These are phyloP conservation scores for Ornithoptera alexandrae DNA, from an alignment of 2,888 invertebrate species.

Conservation along the genomic window DNA sequence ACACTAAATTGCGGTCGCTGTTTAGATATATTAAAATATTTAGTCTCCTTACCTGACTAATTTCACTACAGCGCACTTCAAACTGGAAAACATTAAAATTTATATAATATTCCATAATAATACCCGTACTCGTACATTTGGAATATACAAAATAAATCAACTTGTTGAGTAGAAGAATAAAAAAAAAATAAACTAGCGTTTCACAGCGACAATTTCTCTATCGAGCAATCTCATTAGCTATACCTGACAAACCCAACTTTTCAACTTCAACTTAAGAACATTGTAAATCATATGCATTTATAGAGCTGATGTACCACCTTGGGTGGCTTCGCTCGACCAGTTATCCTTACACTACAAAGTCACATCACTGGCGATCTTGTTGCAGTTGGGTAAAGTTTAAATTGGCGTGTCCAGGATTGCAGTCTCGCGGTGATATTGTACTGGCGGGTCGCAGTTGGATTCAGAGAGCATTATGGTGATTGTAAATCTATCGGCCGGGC, in stretches of 20 bases:
- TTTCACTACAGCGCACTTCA: too few relatives aligned
- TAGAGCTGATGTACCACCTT: conserved; percentile 62
- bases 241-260: conserved; percentile 64
- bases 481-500: conserved; percentile 68
- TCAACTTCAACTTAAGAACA: conserved; percentile 69
- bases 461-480: conserved; percentile 67
- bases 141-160: too few relatives aligned
- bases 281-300: conserved; percentile 74
- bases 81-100: too few relatives aligned
- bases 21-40: too few relatives aligned
- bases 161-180: too few relatives aligned
- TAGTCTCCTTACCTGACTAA: too few relatives aligned
- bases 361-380: not conserved
- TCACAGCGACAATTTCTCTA: conserved; percentile 40
- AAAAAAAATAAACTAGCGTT: too few relatives aligned
- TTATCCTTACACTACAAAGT: conserved; percentile 16
- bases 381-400: too few relatives aligned
- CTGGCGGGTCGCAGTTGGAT: conserved; percentile 51
- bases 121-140: too few relatives aligned
- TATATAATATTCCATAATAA: too few relatives aligned
- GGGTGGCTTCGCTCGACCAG: conserved; percentile 55
- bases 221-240: conserved; percentile 51
- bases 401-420: not conserved
- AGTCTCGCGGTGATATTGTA: conserved; percentile 11
- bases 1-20: too few relatives aligned